Base-by-base conservation (phyloP, 2,888 invertebrate species). In the Catocala nupta region DNA sequence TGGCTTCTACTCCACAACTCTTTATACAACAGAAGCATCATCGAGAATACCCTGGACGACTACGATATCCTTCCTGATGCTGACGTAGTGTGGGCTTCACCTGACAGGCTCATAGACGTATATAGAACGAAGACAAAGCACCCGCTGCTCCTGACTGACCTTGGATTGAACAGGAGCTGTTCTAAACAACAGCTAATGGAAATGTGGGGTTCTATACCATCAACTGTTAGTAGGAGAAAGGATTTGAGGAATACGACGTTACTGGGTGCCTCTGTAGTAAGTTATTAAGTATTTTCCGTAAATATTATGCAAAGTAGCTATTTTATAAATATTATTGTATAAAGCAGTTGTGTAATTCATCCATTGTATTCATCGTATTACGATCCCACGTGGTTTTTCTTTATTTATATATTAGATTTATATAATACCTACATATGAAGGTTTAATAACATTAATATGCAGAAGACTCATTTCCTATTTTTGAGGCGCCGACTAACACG, bases 1-100 rank as follows among this genome's bases (percentile, higher is more conserved):
- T 93, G 92, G 92, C 82, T 92, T 6, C 70, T 93, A 5, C 70
- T 91, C 1, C 78, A 87, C 62, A 70, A 83, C 48, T 65, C 78
- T 1, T 44, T 75, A 0, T 71, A 77, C 49, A 83, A 88, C 55
- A 47, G 65, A 0, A 69, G 80, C 0, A 36, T 60, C 8, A 36
- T 87, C 3, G 80, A 83, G 4, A 60, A 65, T 0, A 53, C 72
- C 1, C 72, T 92, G 12, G 66, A 64, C 0, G 65, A 72, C 11
- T 56, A 78, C n/a, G 72, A 70, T 16, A 75, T 92, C 7, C 72
- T 92, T 0, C 92, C 92, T 0, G 92, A 92, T 54, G 84, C 88
- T 0, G 92, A 93, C 63, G 89, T 91, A 34, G 83, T 82, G 9
- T 87, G 87, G 83, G 76, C 80, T 0, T 68, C 88, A 0, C n/a